These are phyloP conservation scores for Archilochus colubris DNA, from an alignment of 2,113 vertebrate genomes.

Conservation along the genomic window DNA sequence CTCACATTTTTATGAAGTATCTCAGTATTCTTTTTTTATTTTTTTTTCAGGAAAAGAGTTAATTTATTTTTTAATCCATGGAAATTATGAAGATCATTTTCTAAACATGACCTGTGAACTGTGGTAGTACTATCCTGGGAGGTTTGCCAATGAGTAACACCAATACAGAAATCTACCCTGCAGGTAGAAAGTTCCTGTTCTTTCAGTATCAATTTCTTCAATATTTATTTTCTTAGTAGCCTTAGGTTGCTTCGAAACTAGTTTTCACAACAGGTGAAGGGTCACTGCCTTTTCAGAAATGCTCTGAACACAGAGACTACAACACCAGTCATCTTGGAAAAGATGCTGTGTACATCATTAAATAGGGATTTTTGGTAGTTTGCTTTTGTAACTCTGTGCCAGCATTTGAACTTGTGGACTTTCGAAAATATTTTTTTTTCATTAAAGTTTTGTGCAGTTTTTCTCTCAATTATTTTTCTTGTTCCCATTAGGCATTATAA, in stretches of 20 bases:
- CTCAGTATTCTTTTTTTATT: background rate
- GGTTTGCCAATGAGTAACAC: background rate
- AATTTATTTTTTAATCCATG: background rate
- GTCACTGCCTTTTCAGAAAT: background rate
- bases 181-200: background rate
- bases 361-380: background rate
- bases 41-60: background rate
- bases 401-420: background rate
- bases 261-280: background rate
- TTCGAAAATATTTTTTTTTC: background rate
- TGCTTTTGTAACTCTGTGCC: background rate
- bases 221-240: background rate
- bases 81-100: background rate
- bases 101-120: background rate
- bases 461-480: background rate
- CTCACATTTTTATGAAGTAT: background rate
- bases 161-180: background rate
- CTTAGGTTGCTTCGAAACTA: background rate
- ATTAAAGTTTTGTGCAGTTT: background rate
- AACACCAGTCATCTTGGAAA: background rate
- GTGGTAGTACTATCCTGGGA: background rate
- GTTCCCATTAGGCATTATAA: background rate
- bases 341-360: background rate
- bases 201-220: background rate
- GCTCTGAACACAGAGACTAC: background rate